Conservation (phyloP, 2,888 invertebrate genomes). For the Drosophila phalerata region DNA sequence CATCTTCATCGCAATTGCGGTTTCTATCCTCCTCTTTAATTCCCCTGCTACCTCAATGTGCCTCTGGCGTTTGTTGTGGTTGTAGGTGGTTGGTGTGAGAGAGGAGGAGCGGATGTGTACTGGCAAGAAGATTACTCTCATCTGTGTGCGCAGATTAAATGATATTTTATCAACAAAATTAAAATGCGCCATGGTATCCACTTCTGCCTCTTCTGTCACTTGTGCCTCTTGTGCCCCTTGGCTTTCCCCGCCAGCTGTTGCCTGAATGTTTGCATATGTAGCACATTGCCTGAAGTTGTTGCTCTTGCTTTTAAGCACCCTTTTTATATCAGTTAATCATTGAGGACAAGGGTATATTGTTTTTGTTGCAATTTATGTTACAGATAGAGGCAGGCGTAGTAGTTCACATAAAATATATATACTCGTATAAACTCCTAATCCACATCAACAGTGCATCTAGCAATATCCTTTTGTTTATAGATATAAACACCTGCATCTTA, state of each 20-base stretch:
- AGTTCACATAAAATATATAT: background rate
- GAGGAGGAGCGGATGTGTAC: background rate
- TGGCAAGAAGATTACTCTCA: constrained; percentile 25
- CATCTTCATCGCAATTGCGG: constrained; percentile 49
- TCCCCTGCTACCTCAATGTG: background rate
- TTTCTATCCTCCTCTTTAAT: constrained; percentile 11
- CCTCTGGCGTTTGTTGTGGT: background rate
- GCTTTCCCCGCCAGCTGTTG: constrained; percentile 23
- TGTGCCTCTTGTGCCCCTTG: constrained; percentile 13
- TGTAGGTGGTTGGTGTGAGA: background rate
- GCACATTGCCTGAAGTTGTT: constrained; percentile 39
- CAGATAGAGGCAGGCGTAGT: background rate
- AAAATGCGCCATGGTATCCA: constrained; percentile 59
- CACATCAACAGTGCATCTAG: background rate
- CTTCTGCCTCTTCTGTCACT: constrained; percentile 5
- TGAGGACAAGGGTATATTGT: no score
- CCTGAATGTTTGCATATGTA: constrained; percentile 43
- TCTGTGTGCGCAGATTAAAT: constrained; percentile 71
- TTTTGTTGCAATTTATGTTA: background rate
- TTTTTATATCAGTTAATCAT: constrained; percentile 2
- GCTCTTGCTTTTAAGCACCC: background rate
- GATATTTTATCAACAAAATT: constrained; percentile 77
- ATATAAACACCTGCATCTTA: background rate
- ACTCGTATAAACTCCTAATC: background rate
- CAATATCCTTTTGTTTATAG: background rate